Evolutionary conservation across 2,797 vertebrate species (phyloP).

Genomic region (Alosa sapidissima): DNA sequence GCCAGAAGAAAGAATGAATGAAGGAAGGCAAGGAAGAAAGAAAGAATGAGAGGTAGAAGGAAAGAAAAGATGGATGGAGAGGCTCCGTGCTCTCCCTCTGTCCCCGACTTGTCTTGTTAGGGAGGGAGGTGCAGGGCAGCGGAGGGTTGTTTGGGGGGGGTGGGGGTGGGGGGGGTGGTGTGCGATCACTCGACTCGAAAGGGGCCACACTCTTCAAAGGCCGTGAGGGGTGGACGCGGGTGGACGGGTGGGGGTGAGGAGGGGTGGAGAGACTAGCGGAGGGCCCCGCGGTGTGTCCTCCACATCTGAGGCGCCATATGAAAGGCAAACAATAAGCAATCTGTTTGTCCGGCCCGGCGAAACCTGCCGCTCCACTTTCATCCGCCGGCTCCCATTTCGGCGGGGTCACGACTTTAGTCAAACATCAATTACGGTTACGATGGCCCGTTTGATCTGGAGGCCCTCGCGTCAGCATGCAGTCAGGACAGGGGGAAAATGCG

Average conservation of each 20-base stretch:
- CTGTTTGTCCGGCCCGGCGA: constrained; percentile 77
- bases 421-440: constrained; percentile 81
- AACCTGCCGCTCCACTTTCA: constrained; percentile 75
- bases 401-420: constrained; percentile 78
- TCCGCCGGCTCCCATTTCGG: constrained; percentile 80
- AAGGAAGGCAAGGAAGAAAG: background rate
- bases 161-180: constrained; percentile 53
- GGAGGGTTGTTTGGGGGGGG: constrained; percentile 52
- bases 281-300: constrained; percentile 35
- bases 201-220: constrained; percentile 19
- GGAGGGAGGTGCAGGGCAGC: background rate
- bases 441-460: constrained; percentile 75
- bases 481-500: constrained; percentile 52
- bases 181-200: background rate
- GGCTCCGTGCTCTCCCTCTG: constrained; percentile 26
- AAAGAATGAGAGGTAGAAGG: background rate
- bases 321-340: constrained; percentile 82
- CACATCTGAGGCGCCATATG: constrained; percentile 73
- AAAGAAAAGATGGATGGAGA: constrained; percentile 39
- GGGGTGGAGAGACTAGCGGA: background rate
- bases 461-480: constrained; percentile 57
- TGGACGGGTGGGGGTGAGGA: constrained; percentile 20
- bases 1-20: background rate
- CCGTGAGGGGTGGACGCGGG: constrained; percentile 39
- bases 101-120: background rate